These are phyloP conservation scores for Glomeris marginata DNA, from an alignment of 2,888 invertebrate species.

Conservation along the genomic window DNA sequence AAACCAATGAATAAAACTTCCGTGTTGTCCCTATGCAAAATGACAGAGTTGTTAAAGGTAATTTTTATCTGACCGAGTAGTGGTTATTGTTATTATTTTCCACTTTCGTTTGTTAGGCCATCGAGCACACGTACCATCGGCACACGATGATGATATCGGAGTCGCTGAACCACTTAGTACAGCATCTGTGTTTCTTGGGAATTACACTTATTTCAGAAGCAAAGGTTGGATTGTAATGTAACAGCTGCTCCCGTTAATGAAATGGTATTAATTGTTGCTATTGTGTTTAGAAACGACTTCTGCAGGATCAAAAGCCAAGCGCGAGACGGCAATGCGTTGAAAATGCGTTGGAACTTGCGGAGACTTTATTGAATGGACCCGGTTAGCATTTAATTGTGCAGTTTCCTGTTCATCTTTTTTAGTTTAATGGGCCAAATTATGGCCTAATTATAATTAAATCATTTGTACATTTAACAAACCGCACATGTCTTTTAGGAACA, in stretches of 20 bases:
- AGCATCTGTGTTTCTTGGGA: slow-evolving; percentile 62
- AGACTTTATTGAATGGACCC: slow-evolving; percentile 16
- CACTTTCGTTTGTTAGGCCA: slow-evolving; percentile 30
- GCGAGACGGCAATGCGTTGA: slow-evolving; percentile 17
- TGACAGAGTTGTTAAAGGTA: slow-evolving; percentile 61
- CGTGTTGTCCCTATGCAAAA: slow-evolving; percentile 56
- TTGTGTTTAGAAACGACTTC: slow-evolving; percentile 16
- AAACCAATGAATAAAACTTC: slow-evolving; percentile 62
- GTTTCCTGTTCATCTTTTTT: no score
- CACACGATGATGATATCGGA: slow-evolving; percentile 54
- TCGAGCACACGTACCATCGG: slow-evolving; percentile 52
- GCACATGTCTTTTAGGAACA: slow-evolving; percentile 32
- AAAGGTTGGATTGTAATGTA: slow-evolving; percentile 37
- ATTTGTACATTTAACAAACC: not conserved
- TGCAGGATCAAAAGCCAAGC: slow-evolving; percentile 19
- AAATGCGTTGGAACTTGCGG: slow-evolving; percentile 17
- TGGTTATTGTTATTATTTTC: not conserved
- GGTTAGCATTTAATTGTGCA: no score
- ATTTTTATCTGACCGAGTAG: slow-evolving; percentile 1
- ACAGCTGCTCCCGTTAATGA: no score
- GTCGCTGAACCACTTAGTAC: slow-evolving; percentile 57
- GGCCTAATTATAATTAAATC: not conserved
- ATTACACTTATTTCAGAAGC: slow-evolving; percentile 48
- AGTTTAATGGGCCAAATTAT: not conserved
- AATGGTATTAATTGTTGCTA: not conserved